Conservation (phyloP, 2,888 invertebrate genomes). For the Cephalotes varians region DNA sequence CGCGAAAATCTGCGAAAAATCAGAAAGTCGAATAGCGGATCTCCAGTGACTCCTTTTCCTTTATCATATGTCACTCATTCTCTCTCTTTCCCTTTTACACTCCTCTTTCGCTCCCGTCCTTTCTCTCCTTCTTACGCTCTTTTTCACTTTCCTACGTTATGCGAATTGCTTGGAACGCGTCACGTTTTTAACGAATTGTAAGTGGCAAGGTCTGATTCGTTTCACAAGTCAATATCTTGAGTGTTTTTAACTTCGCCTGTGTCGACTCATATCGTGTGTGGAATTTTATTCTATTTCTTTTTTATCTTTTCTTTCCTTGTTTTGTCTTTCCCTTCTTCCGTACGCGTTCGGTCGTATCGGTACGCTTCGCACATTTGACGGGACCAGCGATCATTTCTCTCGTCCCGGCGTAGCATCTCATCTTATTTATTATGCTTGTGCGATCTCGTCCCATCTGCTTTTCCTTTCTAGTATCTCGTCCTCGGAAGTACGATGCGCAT, state of each 20-base stretch:
- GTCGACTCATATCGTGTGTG: slow-evolving; percentile 43
- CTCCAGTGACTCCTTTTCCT: slow-evolving; percentile 69
- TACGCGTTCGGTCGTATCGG: slow-evolving; percentile 65
- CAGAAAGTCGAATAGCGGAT: slow-evolving; percentile 80
- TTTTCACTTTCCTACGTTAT: slow-evolving; percentile 60
- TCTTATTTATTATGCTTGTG: slow-evolving; percentile 69
- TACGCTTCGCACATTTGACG: slow-evolving; percentile 73
- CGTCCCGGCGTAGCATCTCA: slow-evolving; percentile 44
- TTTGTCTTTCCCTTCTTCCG: slow-evolving; percentile 37
- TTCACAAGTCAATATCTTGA: slow-evolving; percentile 39
- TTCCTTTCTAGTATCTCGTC: slow-evolving; percentile 62
- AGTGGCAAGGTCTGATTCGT: slow-evolving; percentile 68
- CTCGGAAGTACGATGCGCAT: slow-evolving; percentile 73
- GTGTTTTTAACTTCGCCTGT: slow-evolving; percentile 42
- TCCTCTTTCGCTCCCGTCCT: slow-evolving; percentile 63
- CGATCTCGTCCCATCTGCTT: slow-evolving; percentile 59
- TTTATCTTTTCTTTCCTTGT: slow-evolving; percentile 53
- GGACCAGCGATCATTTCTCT: slow-evolving; percentile 78
- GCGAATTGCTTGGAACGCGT: slow-evolving; percentile 75
- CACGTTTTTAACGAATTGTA: slow-evolving; percentile 72
- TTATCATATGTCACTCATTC: slow-evolving; percentile 51
- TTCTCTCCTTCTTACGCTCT: slow-evolving; percentile 61
- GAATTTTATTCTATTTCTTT: slow-evolving; percentile 55
- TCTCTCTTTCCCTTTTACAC: slow-evolving; percentile 64
- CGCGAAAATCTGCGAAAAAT: slow-evolving; percentile 83